These are phyloP conservation scores for Helogale parvula DNA, from an alignment of 2,113 vertebrate genomes.

Conservation along the genomic window DNA sequence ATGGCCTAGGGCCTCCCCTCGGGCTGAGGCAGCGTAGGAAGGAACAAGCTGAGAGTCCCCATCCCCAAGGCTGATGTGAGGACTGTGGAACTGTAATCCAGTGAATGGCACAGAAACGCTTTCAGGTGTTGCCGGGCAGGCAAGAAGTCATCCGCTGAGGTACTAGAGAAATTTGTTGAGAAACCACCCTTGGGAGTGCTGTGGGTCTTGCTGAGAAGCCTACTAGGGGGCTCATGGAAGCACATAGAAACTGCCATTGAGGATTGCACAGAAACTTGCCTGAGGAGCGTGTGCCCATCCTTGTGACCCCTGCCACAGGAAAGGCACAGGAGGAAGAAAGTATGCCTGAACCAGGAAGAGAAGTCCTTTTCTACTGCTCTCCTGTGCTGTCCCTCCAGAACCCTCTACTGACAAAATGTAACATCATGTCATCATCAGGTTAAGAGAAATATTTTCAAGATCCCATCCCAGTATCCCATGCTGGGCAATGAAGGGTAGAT, in stretches of 20 bases:
- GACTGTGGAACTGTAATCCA: neutral
- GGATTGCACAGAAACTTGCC: neutral
- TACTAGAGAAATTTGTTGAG: neutral
- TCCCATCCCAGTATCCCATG: neutral
- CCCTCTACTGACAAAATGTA: neutral
- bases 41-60: neutral
- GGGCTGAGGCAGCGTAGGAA: neutral
- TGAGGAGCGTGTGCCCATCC: neutral
- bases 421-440: neutral
- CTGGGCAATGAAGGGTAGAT: neutral
- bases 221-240: neutral
- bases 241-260: neutral
- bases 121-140: neutral
- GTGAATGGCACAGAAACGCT: neutral
- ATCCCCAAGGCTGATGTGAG: neutral
- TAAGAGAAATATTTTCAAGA: neutral
- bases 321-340: neutral
- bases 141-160: too few relatives aligned
- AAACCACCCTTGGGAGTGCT: neutral
- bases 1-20: neutral
- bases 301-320: too few relatives aligned
- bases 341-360: neutral
- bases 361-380: neutral
- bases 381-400: neutral
- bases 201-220: neutral